phyloP scores from a whole-genome alignment of 2,113 vertebrate genomes.

The Picathartes gymnocephalus region DNA sequence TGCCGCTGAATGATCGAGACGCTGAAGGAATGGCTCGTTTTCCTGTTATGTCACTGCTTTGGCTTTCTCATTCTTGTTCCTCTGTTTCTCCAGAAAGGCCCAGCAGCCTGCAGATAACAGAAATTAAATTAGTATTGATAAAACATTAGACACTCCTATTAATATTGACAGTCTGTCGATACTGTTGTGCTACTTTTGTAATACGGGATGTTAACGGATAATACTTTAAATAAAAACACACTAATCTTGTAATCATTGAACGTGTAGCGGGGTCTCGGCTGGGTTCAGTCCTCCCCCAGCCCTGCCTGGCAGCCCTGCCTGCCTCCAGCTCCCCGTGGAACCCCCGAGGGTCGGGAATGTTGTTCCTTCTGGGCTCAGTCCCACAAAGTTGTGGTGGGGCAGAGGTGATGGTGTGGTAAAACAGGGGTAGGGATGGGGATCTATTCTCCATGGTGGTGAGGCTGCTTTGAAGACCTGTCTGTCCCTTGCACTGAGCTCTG shows the following conservation, averaged over 20 bases:
- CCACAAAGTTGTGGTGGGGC: neutral
- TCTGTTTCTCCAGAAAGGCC: conserved; percentile 53
- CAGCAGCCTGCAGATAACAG: conserved; percentile 61
- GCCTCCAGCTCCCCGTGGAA: neutral
- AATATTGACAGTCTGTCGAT: conserved; percentile 70
- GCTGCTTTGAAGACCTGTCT: neutral
- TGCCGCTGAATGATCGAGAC: neutral
- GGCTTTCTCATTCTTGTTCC: conserved; percentile 40
- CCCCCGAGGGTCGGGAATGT: accelerated
- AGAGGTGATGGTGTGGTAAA: neutral
- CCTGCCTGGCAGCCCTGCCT: neutral
- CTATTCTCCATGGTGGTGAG: accelerated
- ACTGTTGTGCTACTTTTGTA: conserved; percentile 65
- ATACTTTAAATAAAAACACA: conserved; percentile 62
- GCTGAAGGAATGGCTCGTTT: conserved; percentile 17
- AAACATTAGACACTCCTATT: conserved; percentile 70
- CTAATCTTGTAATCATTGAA: conserved; percentile 59
- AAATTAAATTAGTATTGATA: conserved; percentile 74
- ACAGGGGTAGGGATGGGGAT: neutral
- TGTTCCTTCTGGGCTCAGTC: neutral
- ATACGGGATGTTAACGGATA: conserved; percentile 58
- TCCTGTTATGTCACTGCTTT: conserved; percentile 18
- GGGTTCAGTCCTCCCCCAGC: neutral
- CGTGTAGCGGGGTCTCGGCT: neutral
- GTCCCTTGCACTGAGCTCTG: accelerated